Evolutionary conservation across 1,140 invertebrate genomes (phyloP).

Genomic region (Drosophila pachea): DNA sequence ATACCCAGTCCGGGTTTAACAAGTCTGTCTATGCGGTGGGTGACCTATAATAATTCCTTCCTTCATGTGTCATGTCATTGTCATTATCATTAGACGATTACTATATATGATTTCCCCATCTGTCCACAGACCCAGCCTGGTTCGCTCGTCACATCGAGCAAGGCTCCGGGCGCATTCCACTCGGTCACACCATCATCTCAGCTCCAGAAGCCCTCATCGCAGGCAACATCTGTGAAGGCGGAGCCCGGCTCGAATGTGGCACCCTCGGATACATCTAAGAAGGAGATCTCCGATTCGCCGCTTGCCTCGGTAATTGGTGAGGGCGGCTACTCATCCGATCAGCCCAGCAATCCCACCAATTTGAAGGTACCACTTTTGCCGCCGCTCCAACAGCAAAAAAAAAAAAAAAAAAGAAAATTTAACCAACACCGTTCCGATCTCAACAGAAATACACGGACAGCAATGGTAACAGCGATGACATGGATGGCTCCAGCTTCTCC

Average conservation of each 20-base stretch:
- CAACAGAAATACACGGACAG: slow-evolving; percentile 65
- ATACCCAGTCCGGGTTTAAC: slow-evolving; percentile 23
- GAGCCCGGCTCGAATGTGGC: slow-evolving; percentile 82
- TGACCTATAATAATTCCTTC: background rate
- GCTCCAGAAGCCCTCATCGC: slow-evolving; percentile 80
- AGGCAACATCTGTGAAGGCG: slow-evolving; percentile 83
- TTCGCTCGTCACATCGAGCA: slow-evolving; percentile 18
- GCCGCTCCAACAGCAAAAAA: too few relatives aligned
- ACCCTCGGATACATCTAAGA: slow-evolving; percentile 82
- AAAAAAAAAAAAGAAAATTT: too few relatives aligned
- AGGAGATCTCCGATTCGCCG: slow-evolving; percentile 79
- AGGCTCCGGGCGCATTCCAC: slow-evolving; percentile 69
- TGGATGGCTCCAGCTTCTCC: slow-evolving; percentile 80
- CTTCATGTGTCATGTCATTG: too few relatives aligned
- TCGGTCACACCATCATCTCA: slow-evolving; percentile 61
- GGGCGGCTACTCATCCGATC: slow-evolving; percentile 59
- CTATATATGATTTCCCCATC: background rate
- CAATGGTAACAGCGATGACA: slow-evolving; percentile 78
- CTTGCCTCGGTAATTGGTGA: slow-evolving; percentile 71
- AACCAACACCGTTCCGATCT: too few relatives aligned
- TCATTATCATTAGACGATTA: background rate
- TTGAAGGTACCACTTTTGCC: slow-evolving; percentile 37
- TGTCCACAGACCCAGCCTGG: slow-evolving; percentile 44
- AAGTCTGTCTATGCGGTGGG: slow-evolving; percentile 57
- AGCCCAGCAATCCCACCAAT: slow-evolving; percentile 35